Percentiles rank a stretch among this genome's conserved stretches.
These are phyloP conservation scores for Clusia tigrina DNA, from an alignment of 2,888 invertebrate species.

Conservation along the genomic window DNA sequence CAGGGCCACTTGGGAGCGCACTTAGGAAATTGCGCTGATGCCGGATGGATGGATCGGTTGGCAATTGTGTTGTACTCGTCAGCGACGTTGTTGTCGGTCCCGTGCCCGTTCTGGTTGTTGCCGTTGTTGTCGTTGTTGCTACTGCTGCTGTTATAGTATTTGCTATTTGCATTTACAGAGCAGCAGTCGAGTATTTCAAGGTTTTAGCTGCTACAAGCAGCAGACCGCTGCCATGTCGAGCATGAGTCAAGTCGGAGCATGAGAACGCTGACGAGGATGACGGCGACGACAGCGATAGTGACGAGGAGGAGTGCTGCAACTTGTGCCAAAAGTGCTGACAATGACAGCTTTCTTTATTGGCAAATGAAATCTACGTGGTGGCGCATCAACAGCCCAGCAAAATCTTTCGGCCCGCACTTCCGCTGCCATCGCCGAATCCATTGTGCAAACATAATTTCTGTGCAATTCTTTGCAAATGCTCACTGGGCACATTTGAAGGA, in stretches of 20 bases:
- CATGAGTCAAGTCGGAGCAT: neutral
- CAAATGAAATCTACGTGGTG: constrained; percentile 54
- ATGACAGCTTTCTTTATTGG: constrained; percentile 59
- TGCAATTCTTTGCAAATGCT: constrained; percentile 20
- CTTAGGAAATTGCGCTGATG: constrained; percentile 29
- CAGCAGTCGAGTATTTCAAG: neutral
- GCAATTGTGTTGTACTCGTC: constrained; percentile 2
- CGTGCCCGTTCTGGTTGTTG: too few relatives aligned
- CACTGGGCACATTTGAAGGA: constrained; percentile 39
- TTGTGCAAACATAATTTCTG: constrained; percentile 18
- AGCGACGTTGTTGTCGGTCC: too few relatives aligned
- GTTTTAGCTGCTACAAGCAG: neutral
- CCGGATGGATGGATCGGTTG: neutral
- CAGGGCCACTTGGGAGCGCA: constrained; percentile 29
- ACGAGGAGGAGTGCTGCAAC: constrained; percentile 8
- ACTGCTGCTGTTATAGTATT: neutral
- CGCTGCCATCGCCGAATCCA: constrained; percentile 8
- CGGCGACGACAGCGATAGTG: neutral
- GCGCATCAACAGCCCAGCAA: neutral
- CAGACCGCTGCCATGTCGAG: neutral
- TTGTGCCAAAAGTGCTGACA: constrained; percentile 54
- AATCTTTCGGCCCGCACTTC: neutral
- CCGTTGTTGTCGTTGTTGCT: neutral
- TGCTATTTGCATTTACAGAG: neutral
- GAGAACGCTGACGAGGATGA: neutral